These are phyloP conservation scores for Apogon talboti DNA, from an alignment of 2,797 vertebrate species.

Conservation along the genomic window DNA sequence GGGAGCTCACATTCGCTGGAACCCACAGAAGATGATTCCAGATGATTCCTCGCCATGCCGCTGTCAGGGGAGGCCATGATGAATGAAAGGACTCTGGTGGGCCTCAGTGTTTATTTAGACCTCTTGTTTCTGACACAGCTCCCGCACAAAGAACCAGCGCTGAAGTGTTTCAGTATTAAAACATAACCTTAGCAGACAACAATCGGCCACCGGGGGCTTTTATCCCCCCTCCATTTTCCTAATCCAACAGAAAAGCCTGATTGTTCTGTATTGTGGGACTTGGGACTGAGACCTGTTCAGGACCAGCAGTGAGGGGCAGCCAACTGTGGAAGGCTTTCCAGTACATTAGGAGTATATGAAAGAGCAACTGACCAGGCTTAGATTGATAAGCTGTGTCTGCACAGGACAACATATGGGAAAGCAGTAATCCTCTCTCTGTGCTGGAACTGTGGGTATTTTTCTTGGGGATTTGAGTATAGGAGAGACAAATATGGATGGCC, in stretches of 20 bases:
- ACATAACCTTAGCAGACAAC: constrained; percentile 91
- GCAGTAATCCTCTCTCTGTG: constrained; percentile 80
- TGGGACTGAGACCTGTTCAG: constrained; percentile 78
- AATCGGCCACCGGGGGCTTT: constrained; percentile 88
- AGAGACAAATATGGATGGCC: constrained; percentile 79
- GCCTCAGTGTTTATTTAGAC: constrained; percentile 88
- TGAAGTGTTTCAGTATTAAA: constrained; percentile 89
- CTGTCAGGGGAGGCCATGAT: constrained; percentile 82
- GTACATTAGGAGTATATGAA: constrained; percentile 93
- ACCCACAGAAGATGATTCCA: constrained; percentile 75
- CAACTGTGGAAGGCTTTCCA: constrained; percentile 90
- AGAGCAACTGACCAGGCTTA: constrained; percentile 82
- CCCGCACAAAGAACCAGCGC: constrained; percentile 86
- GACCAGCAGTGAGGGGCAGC: constrained; percentile 82
- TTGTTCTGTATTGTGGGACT: constrained; percentile 85
- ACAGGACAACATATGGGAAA: constrained; percentile 88
- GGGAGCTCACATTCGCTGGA: constrained; percentile 54
- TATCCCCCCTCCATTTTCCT: constrained; percentile 26
- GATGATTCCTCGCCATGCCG: constrained; percentile 72
- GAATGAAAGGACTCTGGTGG: constrained; percentile 86
- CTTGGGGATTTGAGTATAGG: constrained; percentile 75
- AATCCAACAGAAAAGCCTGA: constrained; percentile 86
- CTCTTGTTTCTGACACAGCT: constrained; percentile 89
- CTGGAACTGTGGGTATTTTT: constrained; percentile 81
- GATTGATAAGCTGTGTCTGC: constrained; percentile 83